Percentiles rank a stretch among this genome's conserved stretches.
These are phyloP conservation scores for Heliconius hermathena DNA, from an alignment of 1,140 invertebrate species.

Conservation along the genomic window DNA sequence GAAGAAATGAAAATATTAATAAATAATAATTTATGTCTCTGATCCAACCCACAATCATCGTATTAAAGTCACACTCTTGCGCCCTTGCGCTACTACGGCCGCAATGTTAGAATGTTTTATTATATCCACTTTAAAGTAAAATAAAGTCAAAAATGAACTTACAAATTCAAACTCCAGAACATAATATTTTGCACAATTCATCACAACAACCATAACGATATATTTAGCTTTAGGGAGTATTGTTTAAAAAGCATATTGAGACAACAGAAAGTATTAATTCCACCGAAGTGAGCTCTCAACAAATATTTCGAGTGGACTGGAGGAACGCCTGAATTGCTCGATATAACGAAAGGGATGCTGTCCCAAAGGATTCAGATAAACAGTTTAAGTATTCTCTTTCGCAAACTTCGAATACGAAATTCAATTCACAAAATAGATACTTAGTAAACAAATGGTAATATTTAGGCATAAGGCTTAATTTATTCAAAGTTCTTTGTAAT, in stretches of 20 bases:
- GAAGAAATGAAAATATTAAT: too few species aligned
- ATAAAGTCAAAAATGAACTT: not conserved
- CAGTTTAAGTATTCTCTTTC: conserved; percentile 46
- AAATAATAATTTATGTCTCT: too few species aligned
- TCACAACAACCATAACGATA: not conserved
- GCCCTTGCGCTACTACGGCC: not conserved
- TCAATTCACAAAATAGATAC: conserved; percentile 38
- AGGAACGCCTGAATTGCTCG: conserved; percentile 57
- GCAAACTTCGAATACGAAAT: conserved; percentile 45
- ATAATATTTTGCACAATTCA: not conserved
- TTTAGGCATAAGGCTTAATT: conserved; percentile 12
- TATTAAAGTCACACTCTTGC: not conserved
- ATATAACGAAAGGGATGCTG: conserved; percentile 53
- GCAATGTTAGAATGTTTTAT: not conserved
- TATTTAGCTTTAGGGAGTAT: conserved; percentile 14
- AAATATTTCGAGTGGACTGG: conserved; percentile 64
- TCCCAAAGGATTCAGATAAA: conserved; percentile 48
- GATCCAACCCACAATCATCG: not conserved
- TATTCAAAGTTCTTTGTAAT: not conserved
- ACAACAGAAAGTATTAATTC: conserved; percentile 53
- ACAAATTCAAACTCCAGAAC: not conserved
- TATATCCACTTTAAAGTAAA: too few species aligned
- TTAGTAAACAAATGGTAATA: conserved; percentile 30
- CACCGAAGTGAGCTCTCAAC: conserved; percentile 53
- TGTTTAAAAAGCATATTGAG: conserved; percentile 43